These are phyloP conservation scores for Epinotia bilunana DNA, from an alignment of 2,888 invertebrate genomes.

Conservation along the genomic window DNA sequence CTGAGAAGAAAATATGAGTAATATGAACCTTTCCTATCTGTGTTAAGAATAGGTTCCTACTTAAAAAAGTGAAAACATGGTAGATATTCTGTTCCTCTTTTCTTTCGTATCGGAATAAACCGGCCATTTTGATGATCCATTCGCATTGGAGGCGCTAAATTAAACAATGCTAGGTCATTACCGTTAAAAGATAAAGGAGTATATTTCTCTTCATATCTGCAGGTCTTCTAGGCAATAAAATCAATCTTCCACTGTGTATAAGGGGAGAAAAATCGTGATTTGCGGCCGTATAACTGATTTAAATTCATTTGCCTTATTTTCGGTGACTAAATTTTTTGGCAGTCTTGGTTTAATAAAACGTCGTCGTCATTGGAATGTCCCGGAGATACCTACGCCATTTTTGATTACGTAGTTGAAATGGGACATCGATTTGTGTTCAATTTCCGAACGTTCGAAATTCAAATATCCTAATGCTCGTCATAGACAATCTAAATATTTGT, in stretches of 20 bases:
- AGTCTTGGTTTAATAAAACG: neutral
- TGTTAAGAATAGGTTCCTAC: too few relatives aligned
- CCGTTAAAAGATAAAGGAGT: conserved; percentile 11
- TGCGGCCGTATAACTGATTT: neutral
- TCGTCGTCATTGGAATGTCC: neutral
- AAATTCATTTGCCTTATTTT: neutral
- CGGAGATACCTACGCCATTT: neutral
- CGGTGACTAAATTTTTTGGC: too few relatives aligned
- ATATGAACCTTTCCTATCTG: too few relatives aligned
- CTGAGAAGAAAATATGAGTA: too few relatives aligned
- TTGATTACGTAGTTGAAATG: neutral
- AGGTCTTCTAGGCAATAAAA: conserved; percentile 12
- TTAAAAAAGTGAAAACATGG: neutral
- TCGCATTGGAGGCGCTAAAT: conserved; percentile 49
- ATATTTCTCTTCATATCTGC: conserved; percentile 21
- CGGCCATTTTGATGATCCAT: conserved; percentile 51
- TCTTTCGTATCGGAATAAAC: conserved; percentile 51
- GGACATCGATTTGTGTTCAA: conserved; percentile 10
- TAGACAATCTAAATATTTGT: conserved; percentile 23
- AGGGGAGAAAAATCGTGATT: neutral
- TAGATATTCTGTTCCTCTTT: neutral
- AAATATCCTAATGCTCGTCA: conserved; percentile 16
- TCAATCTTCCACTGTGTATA: conserved; percentile 1
- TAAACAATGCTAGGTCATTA: conserved; percentile 44
- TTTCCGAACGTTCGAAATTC: conserved; percentile 17